These are phyloP conservation scores for Varanus salvator DNA, from an alignment of 2,113 vertebrate species.

Conservation along the genomic window DNA sequence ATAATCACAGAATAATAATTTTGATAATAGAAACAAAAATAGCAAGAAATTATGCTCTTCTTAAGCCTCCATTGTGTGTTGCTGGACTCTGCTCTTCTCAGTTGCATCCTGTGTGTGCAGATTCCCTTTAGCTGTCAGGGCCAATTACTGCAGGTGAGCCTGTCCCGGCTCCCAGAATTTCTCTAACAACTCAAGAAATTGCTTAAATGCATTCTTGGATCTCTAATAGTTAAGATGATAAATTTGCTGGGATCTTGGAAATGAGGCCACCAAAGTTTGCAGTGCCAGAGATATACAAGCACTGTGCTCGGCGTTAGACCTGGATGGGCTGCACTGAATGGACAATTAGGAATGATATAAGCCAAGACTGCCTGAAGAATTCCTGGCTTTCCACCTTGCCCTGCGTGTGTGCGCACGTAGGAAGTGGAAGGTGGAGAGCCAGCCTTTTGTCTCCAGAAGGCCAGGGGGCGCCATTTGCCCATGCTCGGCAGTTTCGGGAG, in stretches of 20 bases:
- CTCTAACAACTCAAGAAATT: background rate
- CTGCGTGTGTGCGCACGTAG: too few species aligned
- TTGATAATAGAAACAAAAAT: too few species aligned
- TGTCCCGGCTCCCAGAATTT: background rate
- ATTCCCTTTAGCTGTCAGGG: background rate
- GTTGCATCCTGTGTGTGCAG: too few species aligned
- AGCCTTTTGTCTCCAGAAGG: constrained; percentile 49
- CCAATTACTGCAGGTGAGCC: too few species aligned
- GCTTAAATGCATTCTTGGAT: background rate
- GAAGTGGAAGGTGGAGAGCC: background rate
- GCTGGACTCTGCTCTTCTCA: background rate
- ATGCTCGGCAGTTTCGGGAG: background rate
- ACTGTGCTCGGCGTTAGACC: background rate
- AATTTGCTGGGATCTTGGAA: background rate
- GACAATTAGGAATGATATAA: background rate
- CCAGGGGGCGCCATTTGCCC: constrained; percentile 72
- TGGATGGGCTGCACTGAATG: background rate
- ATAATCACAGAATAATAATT: too few species aligned
- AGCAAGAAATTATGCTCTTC: too few species aligned
- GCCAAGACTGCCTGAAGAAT: background rate
- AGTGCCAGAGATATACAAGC: background rate
- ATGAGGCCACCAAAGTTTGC: background rate
- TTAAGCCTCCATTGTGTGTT: background rate
- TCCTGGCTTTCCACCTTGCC: background rate
- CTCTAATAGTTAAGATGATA: background rate